phyloP scores from a whole-genome alignment of 2,888 invertebrate genomes.

The Drosophila nr. fundita region DNA sequence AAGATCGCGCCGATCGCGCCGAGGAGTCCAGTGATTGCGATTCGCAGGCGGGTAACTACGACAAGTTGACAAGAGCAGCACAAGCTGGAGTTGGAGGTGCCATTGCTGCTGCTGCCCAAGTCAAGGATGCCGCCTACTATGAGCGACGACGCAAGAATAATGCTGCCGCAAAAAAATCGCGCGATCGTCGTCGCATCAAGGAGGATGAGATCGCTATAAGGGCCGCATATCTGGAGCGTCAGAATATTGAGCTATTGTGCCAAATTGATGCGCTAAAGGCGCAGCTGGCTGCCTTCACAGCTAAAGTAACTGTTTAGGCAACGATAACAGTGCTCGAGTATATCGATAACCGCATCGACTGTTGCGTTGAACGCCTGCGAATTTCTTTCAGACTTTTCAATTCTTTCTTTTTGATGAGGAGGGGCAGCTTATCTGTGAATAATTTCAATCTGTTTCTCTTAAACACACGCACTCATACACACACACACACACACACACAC shows the following conservation, averaged over 20 bases:
- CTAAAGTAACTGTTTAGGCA: slow-evolving; percentile 64
- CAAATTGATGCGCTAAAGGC: slow-evolving; percentile 89
- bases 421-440: slow-evolving; percentile 75
- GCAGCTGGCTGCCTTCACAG: slow-evolving; percentile 86
- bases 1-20: slow-evolving; percentile 78
- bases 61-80: slow-evolving; percentile 37
- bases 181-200: slow-evolving; percentile 94
- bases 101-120: slow-evolving; percentile 47
- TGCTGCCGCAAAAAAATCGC: slow-evolving; percentile 96
- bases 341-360: slow-evolving; percentile 29
- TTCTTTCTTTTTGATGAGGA: slow-evolving; percentile 21
- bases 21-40: slow-evolving; percentile 83
- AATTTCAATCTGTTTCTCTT: slow-evolving; percentile 35
- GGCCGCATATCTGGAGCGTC: slow-evolving; percentile 94
- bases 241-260: slow-evolving; percentile 91
- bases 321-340: slow-evolving; percentile 21
- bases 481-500: not conserved
- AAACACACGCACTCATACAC: slow-evolving; percentile 8
- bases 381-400: slow-evolving; percentile 22
- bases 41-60: slow-evolving; percentile 78
- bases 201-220: slow-evolving; percentile 96
- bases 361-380: slow-evolving; percentile 80
- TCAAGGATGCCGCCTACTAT: slow-evolving; percentile 93
- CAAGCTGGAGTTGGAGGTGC: slow-evolving; percentile 4
- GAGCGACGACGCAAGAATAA: slow-evolving; percentile 96